phyloP scores from a whole-genome alignment of 2,113 vertebrate genomes.

The Conger conger region DNA sequence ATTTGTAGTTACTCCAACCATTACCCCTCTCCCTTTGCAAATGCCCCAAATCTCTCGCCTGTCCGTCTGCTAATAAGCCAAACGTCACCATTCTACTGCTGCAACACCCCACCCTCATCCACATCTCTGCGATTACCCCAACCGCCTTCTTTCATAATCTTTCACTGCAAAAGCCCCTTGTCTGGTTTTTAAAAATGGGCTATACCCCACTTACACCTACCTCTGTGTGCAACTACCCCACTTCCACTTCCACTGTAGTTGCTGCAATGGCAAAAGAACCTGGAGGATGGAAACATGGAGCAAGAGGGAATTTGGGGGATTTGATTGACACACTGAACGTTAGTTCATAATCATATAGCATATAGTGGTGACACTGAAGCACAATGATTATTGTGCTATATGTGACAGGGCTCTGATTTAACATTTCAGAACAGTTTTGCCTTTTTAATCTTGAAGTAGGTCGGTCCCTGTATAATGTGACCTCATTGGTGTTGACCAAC shows the following conservation, averaged over 20 bases:
- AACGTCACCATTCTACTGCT: no score
- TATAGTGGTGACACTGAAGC: slow-evolving; percentile 39
- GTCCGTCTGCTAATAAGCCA: no score
- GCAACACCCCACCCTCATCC: no score
- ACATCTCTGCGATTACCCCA: no score
- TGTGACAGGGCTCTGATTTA: slow-evolving; percentile 44
- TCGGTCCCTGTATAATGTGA: slow-evolving; percentile 38
- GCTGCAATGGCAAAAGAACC: slow-evolving; percentile 39
- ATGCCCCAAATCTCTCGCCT: background rate
- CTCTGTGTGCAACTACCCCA: background rate
- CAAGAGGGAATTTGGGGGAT: slow-evolving; percentile 66
- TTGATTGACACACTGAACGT: slow-evolving; percentile 55
- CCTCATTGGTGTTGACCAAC: slow-evolving; percentile 42
- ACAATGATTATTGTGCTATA: slow-evolving; percentile 34
- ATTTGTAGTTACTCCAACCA: background rate
- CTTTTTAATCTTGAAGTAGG: slow-evolving; percentile 41
- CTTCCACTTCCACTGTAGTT: slow-evolving; percentile 37
- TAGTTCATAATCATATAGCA: slow-evolving; percentile 25
- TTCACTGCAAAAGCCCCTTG: no score
- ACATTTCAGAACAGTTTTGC: slow-evolving; percentile 38
- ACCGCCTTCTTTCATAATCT: no score
- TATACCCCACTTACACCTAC: background rate
- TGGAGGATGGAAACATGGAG: slow-evolving; percentile 46
- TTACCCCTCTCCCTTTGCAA: slow-evolving; percentile 54
- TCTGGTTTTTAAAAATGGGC: no score